Evolutionary conservation across 2,113 vertebrate species (phyloP).

Genomic region (Pelodiscus sinensis): DNA sequence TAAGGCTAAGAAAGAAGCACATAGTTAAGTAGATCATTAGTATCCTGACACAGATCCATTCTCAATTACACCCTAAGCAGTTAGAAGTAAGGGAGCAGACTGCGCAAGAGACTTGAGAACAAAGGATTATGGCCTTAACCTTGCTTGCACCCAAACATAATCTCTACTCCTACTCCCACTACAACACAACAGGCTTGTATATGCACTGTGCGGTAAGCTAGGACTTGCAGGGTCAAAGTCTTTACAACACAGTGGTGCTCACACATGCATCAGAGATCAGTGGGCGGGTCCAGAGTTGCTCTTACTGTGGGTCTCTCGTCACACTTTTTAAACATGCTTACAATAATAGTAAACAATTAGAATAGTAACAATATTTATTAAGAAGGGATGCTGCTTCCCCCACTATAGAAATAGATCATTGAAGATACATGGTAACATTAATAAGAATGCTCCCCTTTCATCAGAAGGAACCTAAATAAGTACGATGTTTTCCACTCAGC

Average conservation of each 20-base stretch:
- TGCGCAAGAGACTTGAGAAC: neutral
- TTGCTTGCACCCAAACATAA: neutral
- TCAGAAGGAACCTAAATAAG: neutral
- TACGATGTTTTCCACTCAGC: accelerated
- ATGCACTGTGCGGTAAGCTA: neutral
- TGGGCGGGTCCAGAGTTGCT: neutral
- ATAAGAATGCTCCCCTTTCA: neutral
- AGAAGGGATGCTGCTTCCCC: neutral
- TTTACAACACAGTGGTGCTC: neutral
- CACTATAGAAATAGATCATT: neutral
- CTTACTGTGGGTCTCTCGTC: neutral
- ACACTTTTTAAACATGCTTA: neutral
- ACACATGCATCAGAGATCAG: neutral
- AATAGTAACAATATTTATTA: neutral
- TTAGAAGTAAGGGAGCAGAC: neutral
- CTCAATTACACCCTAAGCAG: neutral
- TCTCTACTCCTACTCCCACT: neutral
- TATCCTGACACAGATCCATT: neutral
- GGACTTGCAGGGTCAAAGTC: neutral
- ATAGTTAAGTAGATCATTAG: neutral
- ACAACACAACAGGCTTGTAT: neutral
- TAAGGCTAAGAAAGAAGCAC: neutral
- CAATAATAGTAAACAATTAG: neutral
- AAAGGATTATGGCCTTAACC: neutral
- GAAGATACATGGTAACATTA: neutral